Base-by-base conservation (phyloP, 2,113 vertebrate species). In the Esox niger region DNA sequence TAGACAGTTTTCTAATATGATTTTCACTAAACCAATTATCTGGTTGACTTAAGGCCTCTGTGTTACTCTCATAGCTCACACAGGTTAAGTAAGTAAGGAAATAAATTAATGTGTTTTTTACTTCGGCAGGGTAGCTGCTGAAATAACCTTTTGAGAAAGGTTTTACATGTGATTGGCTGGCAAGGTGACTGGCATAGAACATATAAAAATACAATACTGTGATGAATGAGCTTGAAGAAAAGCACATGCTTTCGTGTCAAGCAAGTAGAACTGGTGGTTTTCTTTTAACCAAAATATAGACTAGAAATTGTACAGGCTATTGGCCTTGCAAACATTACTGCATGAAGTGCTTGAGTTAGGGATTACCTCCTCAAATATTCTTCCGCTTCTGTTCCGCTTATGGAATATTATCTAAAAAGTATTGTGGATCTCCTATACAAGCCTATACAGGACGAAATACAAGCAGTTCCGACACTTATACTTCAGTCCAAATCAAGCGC, bases 91-190 rank as follows among this genome's bases (percentile, higher is more conserved):
- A 38, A 38, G 35, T 38, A 9, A 4, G n/a, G n/a, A 52, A 52
- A 52, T 52, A 1, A 52, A n/a, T 17, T n/a, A 43, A 52, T n/a
- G 7, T 23, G 47, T 21, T 1, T 52, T 52, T 4, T 23, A 9
- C 47, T n/a, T 52, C 0, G 47, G 7, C 38, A 32, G 38, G 13
- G 13, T 4, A 43, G 38, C 13, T 43, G 20, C 23, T 70, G 23
- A 70, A 66, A n/a, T 15, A 57, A 70, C 60, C 30, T 32, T 69
- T 52, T 52, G 67, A 69, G 58, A 61, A 23, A 61, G n/a, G n/a
- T n/a, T n/a, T 32, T 15, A 8, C 15, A 49, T 62, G 52, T 33
- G 31, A 62, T n/a, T 25, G 23, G 15, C 17, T 29, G 32, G 10
- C 57, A 46, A 52, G 21, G 52, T 33, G 46, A 54, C 30, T 32